These are phyloP conservation scores for Dicerorhinus sumatrensis DNA, from an alignment of 2,113 vertebrate species.

Conservation along the genomic window DNA sequence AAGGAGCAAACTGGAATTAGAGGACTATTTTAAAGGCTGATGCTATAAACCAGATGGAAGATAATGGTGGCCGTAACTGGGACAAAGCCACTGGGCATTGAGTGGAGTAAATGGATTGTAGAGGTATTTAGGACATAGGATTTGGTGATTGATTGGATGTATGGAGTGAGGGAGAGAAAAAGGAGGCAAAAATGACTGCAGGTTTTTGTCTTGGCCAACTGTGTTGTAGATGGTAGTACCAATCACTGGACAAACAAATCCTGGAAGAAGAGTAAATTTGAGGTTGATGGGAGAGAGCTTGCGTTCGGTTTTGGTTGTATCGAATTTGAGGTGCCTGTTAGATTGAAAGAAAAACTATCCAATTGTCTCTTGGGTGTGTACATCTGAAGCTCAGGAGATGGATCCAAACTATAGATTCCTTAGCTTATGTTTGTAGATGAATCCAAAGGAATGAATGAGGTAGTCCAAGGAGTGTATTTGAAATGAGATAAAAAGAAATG, in stretches of 20 bases:
- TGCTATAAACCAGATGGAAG: neutral
- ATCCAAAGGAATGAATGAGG: neutral
- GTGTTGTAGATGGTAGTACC: neutral
- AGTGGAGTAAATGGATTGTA: neutral
- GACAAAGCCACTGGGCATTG: neutral
- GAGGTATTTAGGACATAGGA: neutral
- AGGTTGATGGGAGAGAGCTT: neutral
- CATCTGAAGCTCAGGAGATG: neutral
- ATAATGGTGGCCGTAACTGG: neutral
- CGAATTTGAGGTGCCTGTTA: neutral
- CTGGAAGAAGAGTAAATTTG: neutral
- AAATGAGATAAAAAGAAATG: neutral
- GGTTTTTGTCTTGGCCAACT: neutral
- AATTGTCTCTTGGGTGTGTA: neutral
- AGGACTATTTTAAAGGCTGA: neutral
- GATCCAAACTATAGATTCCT: neutral
- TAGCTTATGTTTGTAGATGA: neutral
- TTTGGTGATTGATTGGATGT: neutral
- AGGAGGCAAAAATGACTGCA: neutral
- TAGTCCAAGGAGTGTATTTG: neutral
- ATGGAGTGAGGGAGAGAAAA: neutral
- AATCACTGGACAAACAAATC: neutral
- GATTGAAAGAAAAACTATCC: neutral
- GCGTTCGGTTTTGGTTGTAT: neutral
- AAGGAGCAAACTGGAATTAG: neutral